Evolutionary conservation across 2,113 vertebrate species (phyloP), one percentile per base, ranked within the genome.

Genomic region (Gobiocypris rarus): DNA sequence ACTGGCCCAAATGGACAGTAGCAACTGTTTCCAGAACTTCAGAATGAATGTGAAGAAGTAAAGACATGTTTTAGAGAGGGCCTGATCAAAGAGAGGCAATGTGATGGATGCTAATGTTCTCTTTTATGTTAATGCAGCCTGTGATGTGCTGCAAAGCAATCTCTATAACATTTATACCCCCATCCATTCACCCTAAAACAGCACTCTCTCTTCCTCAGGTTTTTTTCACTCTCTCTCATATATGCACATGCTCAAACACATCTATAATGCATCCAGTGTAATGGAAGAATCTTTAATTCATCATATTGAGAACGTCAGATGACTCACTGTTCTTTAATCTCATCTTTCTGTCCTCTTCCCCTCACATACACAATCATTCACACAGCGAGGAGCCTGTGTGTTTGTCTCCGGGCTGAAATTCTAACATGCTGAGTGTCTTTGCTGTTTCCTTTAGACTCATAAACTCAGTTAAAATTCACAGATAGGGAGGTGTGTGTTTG

Each of bases 261-360:
- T 91, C 84, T 83, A 86, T 91, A 88, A 91, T 85, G 88, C 86
- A 91, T 90, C 75, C 79, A 59, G 48, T 82, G 69, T 88, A 90
- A 92, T 89, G 81, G 87, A 90, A 86, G 88, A 84, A 85, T 89
- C 59, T 87, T 89, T 90, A 89, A 89, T 89, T 90, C 82, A 92
- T 85, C 76, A 80, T 83, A 89, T 91, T 89, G 91, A 88, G 71
- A 87, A 76, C 48, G 14, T 50, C 41, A 67, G 75, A 86, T 80
- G 82, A 91, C 86, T 82, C n/a, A 70, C 75, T 45, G 45, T 67
- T 83, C 74, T 84, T 78, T 69, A 78, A 78, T 84, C 31, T 26
- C 28, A 70, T 71, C 45, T 70, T 41, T 41, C 80, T 70, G 79
- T 56, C 80, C 10, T 41, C 19, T 28, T 28, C 45, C n/a, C 22